Conservation (phyloP, 2,113 vertebrate genomes). For the Ptilonorhynchus violaceus region DNA sequence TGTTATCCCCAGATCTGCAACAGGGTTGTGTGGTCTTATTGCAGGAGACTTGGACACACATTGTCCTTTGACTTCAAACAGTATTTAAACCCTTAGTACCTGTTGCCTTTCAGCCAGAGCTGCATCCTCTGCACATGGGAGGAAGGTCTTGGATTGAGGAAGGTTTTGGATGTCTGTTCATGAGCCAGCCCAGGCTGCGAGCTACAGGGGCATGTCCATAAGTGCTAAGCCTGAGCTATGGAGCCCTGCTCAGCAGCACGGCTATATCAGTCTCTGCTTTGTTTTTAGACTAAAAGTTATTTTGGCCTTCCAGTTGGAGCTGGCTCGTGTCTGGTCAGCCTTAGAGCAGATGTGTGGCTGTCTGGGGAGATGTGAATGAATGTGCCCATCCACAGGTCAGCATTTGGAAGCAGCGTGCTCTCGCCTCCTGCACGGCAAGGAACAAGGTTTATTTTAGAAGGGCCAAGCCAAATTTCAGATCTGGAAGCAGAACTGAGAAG, state of each 20-base stretch:
- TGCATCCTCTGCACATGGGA: not conserved
- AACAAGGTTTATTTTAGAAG: not conserved
- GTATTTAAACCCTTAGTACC: not conserved
- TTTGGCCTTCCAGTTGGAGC: constrained; percentile 7
- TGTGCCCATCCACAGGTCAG: not conserved
- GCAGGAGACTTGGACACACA: not conserved
- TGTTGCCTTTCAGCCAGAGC: not conserved
- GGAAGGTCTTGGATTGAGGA: not conserved
- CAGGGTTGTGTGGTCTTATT: not conserved
- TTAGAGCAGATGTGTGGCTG: constrained; percentile 5
- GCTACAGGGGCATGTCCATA: accelerated
- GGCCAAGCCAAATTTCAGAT: not conserved
- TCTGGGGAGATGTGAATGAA: not conserved
- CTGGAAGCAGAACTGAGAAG: constrained; percentile 43
- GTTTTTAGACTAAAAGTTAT: not conserved
- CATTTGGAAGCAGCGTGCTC: not conserved
- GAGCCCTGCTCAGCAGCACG: accelerated
- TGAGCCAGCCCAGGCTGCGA: not conserved
- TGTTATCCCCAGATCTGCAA: not conserved
- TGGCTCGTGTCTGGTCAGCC: not conserved
- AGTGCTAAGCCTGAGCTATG: not conserved
- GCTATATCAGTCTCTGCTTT: not conserved
- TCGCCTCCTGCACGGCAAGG: not conserved
- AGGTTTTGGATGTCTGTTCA: not conserved
- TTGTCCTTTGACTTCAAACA: not conserved